Evolutionary conservation across 2,888 invertebrate species (phyloP), one percentile per base, ranked within the genome.

Genomic region (Tillus elongatus): DNA sequence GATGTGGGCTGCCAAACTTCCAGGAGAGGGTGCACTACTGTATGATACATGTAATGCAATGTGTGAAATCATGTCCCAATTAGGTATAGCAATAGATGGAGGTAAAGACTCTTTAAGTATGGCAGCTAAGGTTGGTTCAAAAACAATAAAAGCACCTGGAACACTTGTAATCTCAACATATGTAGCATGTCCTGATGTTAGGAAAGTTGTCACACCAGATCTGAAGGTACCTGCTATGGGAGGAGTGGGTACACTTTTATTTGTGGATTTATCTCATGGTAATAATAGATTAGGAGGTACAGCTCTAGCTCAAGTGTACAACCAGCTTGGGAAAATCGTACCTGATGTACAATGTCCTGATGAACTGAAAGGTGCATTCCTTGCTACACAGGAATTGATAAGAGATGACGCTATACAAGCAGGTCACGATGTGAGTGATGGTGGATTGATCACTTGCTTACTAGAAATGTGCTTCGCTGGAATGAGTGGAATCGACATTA

Each of bases 1-100:
- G 97, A 98, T 98, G 98, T 98, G 97, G 97, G 84, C 93, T 0
- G 97, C 96, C 8, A 97, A 97, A 68, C 70, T 92, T 11, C 82
- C 86, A 0, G 89, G 86, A 0, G 96, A 95, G 63, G 97, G 96
- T 2, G 89, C 88, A 2, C 77, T 82, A 10, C 70, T 98, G 14
- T 84, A 82, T 44, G 80, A 81, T 42, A 91, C 97, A 0, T 96
- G 96, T 57, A 68, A 70, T 26, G 89, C 92, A 10, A 85, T 96
- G 76, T 92, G 93, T 59, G 67, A 69, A 2, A 73, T 91, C 2
- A 90, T 97, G 90, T 68, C 71, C 3, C 62, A 74, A 49, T 67
- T 96, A 2, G 41, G 48, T 4, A 79, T 95, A 13, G 96, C 92
- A 4, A 77, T 96, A 12, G 96, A 97, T 62, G 96, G 97, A 16